phyloP scores from a whole-genome alignment of 2,797 vertebrate genomes.

The Molossus molossus region DNA sequence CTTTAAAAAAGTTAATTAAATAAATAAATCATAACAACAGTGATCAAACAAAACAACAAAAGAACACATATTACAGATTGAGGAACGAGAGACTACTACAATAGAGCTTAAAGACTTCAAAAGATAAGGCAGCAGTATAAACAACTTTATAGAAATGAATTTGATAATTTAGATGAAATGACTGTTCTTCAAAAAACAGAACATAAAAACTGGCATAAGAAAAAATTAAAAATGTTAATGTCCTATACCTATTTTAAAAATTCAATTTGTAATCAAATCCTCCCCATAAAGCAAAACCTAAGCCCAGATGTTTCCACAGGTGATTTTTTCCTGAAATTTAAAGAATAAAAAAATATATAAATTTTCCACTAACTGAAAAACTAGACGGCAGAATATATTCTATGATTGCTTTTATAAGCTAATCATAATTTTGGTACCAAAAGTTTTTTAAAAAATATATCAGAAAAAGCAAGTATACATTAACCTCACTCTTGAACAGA shows the following conservation, averaged over 20 bases:
- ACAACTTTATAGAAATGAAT: not conserved
- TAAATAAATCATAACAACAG: not conserved
- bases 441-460: not conserved
- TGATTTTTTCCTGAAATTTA: not conserved
- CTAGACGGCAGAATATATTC: not conserved
- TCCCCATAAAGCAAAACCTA: not conserved
- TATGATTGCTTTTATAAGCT: not conserved
- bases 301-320: not conserved
- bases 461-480: not conserved
- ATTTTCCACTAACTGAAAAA: not conserved
- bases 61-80: not conserved
- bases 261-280: not conserved
- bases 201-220: constrained; percentile 5
- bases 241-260: not conserved
- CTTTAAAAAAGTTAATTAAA: not conserved
- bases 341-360: not conserved
- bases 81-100: not conserved
- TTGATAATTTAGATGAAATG: not conserved
- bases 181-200: not conserved
- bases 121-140: not conserved
- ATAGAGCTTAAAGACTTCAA: not conserved
- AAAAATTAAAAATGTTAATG: not conserved
- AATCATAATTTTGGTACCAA: not conserved
- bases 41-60: not conserved
- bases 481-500: not conserved